phyloP scores from a whole-genome alignment of 2,113 vertebrate species.

The Cacatua alba region DNA sequence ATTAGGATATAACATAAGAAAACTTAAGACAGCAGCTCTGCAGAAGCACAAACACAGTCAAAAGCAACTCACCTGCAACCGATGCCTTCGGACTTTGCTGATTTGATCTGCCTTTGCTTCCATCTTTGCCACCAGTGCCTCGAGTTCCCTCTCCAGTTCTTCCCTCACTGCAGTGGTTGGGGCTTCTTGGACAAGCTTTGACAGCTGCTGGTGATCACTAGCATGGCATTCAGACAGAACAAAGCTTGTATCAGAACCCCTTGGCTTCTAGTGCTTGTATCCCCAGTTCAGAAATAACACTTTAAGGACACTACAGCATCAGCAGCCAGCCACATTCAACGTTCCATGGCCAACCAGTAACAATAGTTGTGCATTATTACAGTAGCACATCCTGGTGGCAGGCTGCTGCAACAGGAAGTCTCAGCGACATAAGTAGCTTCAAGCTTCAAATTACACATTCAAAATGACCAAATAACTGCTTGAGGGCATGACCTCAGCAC shows the following conservation, averaged over 20 bases:
- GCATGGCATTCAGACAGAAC: not conserved
- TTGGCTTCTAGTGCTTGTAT: not conserved
- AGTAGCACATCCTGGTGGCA: not conserved
- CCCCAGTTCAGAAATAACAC: not conserved
- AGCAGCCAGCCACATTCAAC: not conserved
- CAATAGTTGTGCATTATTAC: not conserved
- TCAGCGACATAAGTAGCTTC: not conserved
- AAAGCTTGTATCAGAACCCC: not conserved
- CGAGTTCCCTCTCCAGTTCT: slow-evolving; percentile 84
- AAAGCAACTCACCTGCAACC: slow-evolving; percentile 76
- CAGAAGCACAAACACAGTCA: not conserved
- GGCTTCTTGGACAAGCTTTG: slow-evolving; percentile 81
- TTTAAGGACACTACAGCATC: not conserved
- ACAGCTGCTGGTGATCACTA: slow-evolving; percentile 88
- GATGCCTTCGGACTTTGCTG: slow-evolving; percentile 86
- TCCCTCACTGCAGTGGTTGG: slow-evolving; percentile 75
- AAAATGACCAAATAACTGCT: not conserved
- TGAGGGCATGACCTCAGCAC: not conserved
- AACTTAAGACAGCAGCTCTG: not conserved
- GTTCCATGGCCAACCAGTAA: not conserved
- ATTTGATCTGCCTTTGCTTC: slow-evolving; percentile 95
- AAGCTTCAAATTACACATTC: not conserved
- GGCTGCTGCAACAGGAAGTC: not conserved
- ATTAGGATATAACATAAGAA: not conserved
- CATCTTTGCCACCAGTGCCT: slow-evolving; percentile 87